A percentile compares a stretch with the other conserved stretches of the same genome.
phyloP scores from a whole-genome alignment of 2,888 invertebrate species.

The Platypus cylindrus region DNA sequence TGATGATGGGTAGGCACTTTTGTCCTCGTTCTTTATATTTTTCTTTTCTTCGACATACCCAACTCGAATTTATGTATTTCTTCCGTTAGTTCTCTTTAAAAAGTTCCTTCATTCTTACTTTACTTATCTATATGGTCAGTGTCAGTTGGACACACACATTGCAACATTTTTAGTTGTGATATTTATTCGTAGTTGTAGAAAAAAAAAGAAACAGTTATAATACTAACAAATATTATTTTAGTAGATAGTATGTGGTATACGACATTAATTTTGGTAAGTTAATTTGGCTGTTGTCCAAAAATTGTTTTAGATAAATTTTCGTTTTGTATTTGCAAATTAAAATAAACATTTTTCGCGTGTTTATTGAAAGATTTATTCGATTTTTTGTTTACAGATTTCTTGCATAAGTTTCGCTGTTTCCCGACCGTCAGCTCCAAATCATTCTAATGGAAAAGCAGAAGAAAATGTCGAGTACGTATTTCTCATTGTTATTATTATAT shows the following conservation, averaged over 20 bases:
- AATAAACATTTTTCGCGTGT: background rate
- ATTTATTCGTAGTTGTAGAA: no score
- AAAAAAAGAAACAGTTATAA: slow-evolving; percentile 12
- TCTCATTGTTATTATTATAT: no score
- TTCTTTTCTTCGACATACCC: slow-evolving; percentile 10
- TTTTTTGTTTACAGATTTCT: slow-evolving; percentile 20
- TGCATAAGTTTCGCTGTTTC: slow-evolving; percentile 16
- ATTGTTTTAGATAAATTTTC: no score
- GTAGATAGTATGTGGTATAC: slow-evolving; percentile 12
- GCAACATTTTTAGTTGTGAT: slow-evolving; percentile 12
- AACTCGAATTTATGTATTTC: no score
- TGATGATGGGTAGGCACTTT: no score
- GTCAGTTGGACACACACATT: slow-evolving; percentile 12
- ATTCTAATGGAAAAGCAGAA: no score
- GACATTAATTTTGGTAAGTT: slow-evolving; percentile 12
- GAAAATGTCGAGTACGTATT: no score
- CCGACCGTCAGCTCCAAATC: slow-evolving; percentile 22
- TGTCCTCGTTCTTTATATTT: slow-evolving; percentile 13
- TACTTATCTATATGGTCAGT: slow-evolving; percentile 14
- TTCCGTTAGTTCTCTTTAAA: slow-evolving; percentile 17
- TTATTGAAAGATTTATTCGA: slow-evolving; percentile 1
- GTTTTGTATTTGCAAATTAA: no score
- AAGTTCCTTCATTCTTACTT: no score
- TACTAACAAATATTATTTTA: slow-evolving; percentile 10
- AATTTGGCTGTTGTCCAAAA: background rate